Base-by-base conservation (phyloP, 2,113 vertebrate species). In the Platanista minor region DNA sequence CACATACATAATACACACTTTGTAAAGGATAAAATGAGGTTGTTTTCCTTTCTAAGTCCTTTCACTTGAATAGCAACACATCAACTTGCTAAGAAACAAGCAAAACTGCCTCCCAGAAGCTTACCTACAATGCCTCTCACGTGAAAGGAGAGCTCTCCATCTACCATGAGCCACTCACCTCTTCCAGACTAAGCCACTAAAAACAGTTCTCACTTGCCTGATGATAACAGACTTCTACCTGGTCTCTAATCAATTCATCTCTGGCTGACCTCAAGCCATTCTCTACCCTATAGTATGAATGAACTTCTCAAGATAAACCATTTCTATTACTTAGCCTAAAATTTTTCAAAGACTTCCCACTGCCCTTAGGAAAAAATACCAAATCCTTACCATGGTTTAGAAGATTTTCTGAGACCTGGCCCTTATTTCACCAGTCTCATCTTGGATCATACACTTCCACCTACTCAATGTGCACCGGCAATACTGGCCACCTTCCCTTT, bases 391-490 rank as follows among this genome's bases (percentile, higher is more conserved):
- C 21, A 36, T 25, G 11, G 29, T 46, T 62, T 62, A 72, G 8
- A 41, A 33, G 18, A 75, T 39, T 8, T 54, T n/a, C 9, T 18
- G 33, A 86, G 59, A 75, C 10, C 33, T 18, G 25, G 33, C 17
- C 31, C 14, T 39, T 27, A 13, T 21, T 17, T 15, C 59, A n/a
- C 2, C 2, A 25, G 14, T 78, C 25, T 64, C 41, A 14, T 43
- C 10, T 27, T n/a, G 17, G 3, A 15, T 10, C 46, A 23, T 4
- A 33, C 6, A 49, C 27, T n/a, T 33, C 21, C 2, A 49, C 23
- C 33, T 18, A 27, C 10, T 15, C 3, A 39, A 25, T 3, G 1
- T 1, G 2, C 3, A n/a, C 7, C 17, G 54, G 54, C 14, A 41
- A 49, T 1, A 1, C 6, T 1, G 11, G 12, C 57, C 25, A 0